Evolutionary conservation across 2,797 vertebrate species (phyloP).

Genomic region (Acanthornis magna): DNA sequence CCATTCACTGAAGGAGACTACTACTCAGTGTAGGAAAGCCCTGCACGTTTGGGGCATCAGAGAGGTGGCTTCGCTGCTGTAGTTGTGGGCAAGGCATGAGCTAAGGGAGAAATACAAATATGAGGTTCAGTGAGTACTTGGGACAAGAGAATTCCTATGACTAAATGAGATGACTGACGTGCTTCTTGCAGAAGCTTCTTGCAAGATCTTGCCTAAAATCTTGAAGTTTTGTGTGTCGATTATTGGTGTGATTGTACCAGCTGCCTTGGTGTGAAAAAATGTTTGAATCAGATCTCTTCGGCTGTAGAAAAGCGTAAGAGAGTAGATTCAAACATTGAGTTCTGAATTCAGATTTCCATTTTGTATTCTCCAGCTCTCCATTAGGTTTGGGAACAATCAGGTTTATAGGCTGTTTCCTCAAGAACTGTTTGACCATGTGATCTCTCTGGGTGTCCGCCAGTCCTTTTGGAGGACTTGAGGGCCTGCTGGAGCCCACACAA

Average conservation of each 20-base stretch:
- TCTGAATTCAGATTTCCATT: not conserved
- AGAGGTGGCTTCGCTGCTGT: not conserved
- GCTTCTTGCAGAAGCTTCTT: not conserved
- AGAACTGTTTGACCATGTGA: rapidly evolving
- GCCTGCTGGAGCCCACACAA: not conserved
- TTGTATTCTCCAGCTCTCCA: not conserved
- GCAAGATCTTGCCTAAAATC: not conserved
- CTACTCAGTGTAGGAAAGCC: not conserved
- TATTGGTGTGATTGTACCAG: not conserved
- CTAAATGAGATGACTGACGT: not conserved
- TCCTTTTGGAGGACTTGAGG: not conserved
- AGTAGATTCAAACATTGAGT: not conserved
- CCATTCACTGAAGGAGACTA: not conserved
- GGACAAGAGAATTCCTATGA: not conserved
- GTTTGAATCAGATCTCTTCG: not conserved
- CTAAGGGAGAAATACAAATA: not conserved
- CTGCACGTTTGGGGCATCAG: not conserved
- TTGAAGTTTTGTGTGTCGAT: not conserved
- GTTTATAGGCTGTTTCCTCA: not conserved
- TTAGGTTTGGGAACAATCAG: not conserved
- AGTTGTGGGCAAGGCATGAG: not conserved
- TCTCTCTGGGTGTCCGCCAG: not conserved
- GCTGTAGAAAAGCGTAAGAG: not conserved
- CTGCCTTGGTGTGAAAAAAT: not conserved
- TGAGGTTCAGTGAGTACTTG: not conserved